phyloP scores from a whole-genome alignment of 2,113 vertebrate genomes.

The Hippocampus guttulatus region DNA sequence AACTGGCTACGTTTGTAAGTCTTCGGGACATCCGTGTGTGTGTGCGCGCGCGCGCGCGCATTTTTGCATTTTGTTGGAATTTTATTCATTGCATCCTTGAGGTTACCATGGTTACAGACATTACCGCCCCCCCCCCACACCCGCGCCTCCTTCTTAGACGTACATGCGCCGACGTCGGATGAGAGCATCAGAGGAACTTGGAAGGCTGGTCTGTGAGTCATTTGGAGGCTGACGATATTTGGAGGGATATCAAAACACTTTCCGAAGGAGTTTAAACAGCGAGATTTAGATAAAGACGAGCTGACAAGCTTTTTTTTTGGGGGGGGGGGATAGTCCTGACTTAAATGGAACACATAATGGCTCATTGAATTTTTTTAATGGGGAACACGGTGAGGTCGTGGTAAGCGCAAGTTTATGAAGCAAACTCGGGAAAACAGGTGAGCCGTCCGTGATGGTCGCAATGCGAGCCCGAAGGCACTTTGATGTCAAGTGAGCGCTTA shows the following conservation, averaged over 20 bases:
- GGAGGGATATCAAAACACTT: neutral
- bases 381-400: too few relatives aligned
- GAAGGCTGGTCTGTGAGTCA: constrained; percentile 24
- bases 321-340: too few relatives aligned
- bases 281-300: too few relatives aligned
- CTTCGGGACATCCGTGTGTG: neutral
- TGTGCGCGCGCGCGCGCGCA: neutral
- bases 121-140: constrained; percentile 7
- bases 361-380: too few relatives aligned
- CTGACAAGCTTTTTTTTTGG: neutral
- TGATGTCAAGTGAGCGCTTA: too few relatives aligned
- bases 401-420: too few relatives aligned
- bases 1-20: too few relatives aligned
- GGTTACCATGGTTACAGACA: constrained; percentile 63
- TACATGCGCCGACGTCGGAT: constrained; percentile 29
- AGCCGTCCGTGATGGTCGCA: too few relatives aligned
- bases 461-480: too few relatives aligned
- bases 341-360: too few relatives aligned
- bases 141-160: constrained; percentile 19
- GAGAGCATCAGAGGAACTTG: constrained; percentile 37
- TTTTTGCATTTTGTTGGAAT: constrained; percentile 13
- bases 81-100: constrained; percentile 27
- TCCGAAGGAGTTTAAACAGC: neutral
- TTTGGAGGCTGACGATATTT: constrained; percentile 22
- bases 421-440: too few relatives aligned